Conservation (phyloP, 2,113 vertebrate genomes). For the Acrocephalus arundinaceus region DNA sequence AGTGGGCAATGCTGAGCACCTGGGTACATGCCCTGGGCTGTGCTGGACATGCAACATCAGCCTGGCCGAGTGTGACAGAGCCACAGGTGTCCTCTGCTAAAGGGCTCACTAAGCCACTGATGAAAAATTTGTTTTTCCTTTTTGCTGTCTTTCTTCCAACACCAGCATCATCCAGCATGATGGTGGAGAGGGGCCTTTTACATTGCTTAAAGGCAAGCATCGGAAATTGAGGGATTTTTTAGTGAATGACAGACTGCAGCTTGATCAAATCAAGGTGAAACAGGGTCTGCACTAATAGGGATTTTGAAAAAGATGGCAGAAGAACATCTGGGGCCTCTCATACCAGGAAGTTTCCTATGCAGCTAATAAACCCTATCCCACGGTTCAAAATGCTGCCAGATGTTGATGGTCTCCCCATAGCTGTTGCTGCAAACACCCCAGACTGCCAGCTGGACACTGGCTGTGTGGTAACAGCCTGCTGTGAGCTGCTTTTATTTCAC, state of each 20-base stretch:
- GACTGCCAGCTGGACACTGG: not conserved
- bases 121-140: not conserved
- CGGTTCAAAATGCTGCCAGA: fast-evolving
- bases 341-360: not conserved
- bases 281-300: not conserved
- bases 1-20: not conserved
- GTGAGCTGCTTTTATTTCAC: not conserved
- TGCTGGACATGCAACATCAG: not conserved
- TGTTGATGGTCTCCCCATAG: not conserved
- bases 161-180: not conserved
- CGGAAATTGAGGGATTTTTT: not conserved
- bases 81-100: not conserved
- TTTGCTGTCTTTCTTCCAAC: not conserved
- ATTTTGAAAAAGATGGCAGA: not conserved
- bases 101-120: not conserved
- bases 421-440: not conserved
- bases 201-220: not conserved
- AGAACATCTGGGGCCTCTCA: not conserved
- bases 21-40: not conserved
- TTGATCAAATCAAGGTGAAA: not conserved
- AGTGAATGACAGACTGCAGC: not conserved
- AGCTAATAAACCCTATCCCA: not conserved
- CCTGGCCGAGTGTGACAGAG: fast-evolving
- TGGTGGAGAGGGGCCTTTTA: not conserved
- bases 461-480: fast-evolving